A percentile compares a stretch with the other conserved stretches of the same genome.
These are phyloP conservation scores for Erebia palarica DNA, from an alignment of 2,888 invertebrate genomes.

Conservation along the genomic window DNA sequence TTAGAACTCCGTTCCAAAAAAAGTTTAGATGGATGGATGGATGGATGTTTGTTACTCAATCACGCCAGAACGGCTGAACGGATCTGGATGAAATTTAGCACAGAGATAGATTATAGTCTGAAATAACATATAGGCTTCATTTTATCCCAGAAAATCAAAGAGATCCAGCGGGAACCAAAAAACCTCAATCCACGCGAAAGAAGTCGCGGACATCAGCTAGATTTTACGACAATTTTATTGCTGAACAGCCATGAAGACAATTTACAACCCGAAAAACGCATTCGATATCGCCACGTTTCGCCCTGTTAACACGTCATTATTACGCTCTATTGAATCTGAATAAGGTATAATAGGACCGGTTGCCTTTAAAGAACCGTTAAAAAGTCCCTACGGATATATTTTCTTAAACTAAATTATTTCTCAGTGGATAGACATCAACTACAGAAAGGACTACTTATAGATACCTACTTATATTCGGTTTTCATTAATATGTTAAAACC, in stretches of 20 bases:
- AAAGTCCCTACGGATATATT: not conserved
- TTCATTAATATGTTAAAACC: too few species aligned
- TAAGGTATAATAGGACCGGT: constrained; percentile 6
- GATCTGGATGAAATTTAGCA: too few species aligned
- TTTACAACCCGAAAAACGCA: not conserved
- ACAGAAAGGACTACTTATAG: not conserved
- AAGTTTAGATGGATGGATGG: too few species aligned
- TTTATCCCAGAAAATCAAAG: too few species aligned
- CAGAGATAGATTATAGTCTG: too few species aligned
- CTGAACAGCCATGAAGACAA: not conserved
- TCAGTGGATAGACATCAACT: not conserved
- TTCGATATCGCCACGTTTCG: constrained; percentile 9
- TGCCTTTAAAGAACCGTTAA: not conserved
- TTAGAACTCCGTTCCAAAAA: too few species aligned
- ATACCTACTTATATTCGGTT: too few species aligned
- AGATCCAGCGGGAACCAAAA: too few species aligned
- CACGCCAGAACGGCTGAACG: too few species aligned
- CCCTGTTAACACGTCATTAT: constrained; percentile 1
- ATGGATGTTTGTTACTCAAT: too few species aligned
- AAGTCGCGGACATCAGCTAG: not conserved
- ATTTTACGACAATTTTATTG: not conserved
- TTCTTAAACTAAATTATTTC: not conserved
- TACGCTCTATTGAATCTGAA: constrained; percentile 7
- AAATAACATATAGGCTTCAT: too few species aligned
- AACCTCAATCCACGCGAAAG: not conserved